Percentiles rank a stretch among this genome's conserved stretches.
phyloP scores from a whole-genome alignment of 2,888 invertebrate species.

The Drosophila prolongata region DNA sequence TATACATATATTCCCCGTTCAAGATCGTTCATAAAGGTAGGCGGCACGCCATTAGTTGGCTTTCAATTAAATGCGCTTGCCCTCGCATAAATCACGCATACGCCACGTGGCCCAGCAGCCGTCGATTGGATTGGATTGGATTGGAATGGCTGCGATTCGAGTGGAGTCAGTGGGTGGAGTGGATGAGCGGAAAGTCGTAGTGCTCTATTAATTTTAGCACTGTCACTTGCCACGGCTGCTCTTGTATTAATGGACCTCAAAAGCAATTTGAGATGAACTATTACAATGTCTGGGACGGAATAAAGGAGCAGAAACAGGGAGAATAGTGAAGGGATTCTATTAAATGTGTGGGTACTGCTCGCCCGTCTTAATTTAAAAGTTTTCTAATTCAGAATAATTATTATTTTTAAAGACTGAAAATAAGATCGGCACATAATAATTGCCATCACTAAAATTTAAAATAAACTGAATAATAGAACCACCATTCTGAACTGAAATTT shows the following conservation, averaged over 20 bases:
- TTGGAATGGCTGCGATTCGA: neutral
- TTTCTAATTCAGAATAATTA: no score
- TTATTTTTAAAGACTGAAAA: no score
- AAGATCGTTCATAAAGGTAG: slow-evolving; percentile 10
- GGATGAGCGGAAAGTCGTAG: slow-evolving; percentile 36
- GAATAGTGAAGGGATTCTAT: neutral
- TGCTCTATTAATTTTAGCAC: slow-evolving; percentile 71
- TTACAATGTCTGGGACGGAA: slow-evolving; percentile 37
- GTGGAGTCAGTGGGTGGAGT: neutral
- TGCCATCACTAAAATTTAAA: no score
- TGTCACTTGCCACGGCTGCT: slow-evolving; percentile 66
- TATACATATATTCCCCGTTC: slow-evolving; percentile 20
- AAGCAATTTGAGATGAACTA: slow-evolving; percentile 45
- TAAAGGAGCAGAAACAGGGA: neutral
- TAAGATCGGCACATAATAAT: no score
- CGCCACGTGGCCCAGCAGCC: slow-evolving; percentile 54
- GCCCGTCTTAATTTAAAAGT: no score
- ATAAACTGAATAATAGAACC: no score
- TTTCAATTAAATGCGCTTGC: slow-evolving; percentile 66
- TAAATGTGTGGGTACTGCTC: neutral
- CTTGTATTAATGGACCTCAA: slow-evolving; percentile 47
- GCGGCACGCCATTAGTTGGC: slow-evolving; percentile 53
- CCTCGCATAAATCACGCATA: slow-evolving; percentile 69
- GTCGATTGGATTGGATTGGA: neutral
- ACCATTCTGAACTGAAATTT: no score